These are phyloP conservation scores for Ceratina australensis DNA, from an alignment of 1,140 invertebrate genomes.

Conservation along the genomic window DNA sequence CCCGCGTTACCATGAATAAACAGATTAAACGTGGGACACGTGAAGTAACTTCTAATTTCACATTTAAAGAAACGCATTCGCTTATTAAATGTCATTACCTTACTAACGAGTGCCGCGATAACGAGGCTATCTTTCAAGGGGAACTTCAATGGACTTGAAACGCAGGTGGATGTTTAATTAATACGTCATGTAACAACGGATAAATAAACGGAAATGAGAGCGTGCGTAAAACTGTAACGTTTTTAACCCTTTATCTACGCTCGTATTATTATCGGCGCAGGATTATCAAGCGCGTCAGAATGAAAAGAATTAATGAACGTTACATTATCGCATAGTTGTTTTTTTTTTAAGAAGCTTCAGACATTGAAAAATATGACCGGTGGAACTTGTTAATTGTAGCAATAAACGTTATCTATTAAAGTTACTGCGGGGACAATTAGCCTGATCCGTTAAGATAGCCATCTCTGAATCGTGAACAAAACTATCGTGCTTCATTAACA, in stretches of 20 bases:
- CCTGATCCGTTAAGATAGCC: no score
- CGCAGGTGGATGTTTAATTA: no score
- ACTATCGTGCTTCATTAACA: neutral
- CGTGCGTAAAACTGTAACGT: no score
- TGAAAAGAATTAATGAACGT: neutral
- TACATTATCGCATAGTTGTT: neutral
- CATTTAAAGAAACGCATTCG: neutral
- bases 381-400: neutral
- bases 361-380: neutral
- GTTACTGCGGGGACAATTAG: neutral
- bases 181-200: no score
- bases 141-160: no score
- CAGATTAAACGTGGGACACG: neutral
- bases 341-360: no score
- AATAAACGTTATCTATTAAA: neutral
- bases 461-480: neutral
- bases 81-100: neutral
- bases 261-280: neutral
- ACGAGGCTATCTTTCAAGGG: no score
- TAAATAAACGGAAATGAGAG: no score
- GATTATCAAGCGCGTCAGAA: neutral
- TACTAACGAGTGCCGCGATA: no score
- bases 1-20: neutral
- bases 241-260: neutral
- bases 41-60: constrained; percentile 1